Base-by-base conservation (phyloP, 2,113 vertebrate genomes). In the Protomyctophum bolini region DNA sequence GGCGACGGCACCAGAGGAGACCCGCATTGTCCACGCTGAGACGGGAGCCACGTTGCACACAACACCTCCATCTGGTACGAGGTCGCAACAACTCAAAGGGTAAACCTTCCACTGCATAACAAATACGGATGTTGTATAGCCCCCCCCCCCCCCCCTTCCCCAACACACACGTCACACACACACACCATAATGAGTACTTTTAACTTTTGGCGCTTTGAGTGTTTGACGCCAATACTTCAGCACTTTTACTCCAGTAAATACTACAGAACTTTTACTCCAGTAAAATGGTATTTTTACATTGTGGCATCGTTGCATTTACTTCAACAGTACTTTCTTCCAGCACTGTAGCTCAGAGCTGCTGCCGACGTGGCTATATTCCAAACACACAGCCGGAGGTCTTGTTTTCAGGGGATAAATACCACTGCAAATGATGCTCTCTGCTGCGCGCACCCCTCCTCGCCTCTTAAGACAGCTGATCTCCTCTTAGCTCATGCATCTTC, bases 81-180 rank as follows among this genome's bases (percentile, higher is more conserved):
- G 33, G 33, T 3, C 33, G 33, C 9, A 64, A 68, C 12, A 64
- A 76, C 78, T 82, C 80, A 84, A 84, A 88, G 82, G 83, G 76
- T 80, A 86, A 84, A 83, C 84, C 79, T 7, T 78, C 33, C 74
- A 52, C 4, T 12, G 83, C 76, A 83, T 74, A 68, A 72, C 68
- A 78, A 83, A 81, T n/a, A 48, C 57, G 74, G 64, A 54, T 11
- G 55, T 2, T 21, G 67, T 65, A 41, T 21, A 3, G 45, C 66
- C 14, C 48, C 61, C 46, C 46, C 46, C 29, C 46, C 29, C 55
- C 67, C 54, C 58, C 0, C 0, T 46, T 62, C 33, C n/a, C n/a
- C n/a, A n/a, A 21, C 21, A 2, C 21, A 21, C 21, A 21, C 21
- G 1, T 21, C 21, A 21, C 21, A 21, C 21, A 21, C 21, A 21